These are phyloP conservation scores for Drosophila sechellia DNA, from an alignment of 1,140 invertebrate species.

Conservation along the genomic window DNA sequence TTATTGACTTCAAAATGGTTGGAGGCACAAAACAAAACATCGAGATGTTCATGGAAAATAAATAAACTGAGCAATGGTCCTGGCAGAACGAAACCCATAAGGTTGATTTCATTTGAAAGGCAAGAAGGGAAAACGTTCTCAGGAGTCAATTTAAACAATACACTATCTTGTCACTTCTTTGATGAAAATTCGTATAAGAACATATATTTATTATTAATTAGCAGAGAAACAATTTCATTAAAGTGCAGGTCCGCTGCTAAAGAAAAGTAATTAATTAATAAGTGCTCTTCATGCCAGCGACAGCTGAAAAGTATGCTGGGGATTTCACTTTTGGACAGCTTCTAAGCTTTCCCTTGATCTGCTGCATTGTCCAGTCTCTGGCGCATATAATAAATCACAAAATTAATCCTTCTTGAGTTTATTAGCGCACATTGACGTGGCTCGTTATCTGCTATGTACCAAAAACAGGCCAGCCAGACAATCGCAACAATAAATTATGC, in stretches of 20 bases:
- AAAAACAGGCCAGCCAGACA: constrained; percentile 29
- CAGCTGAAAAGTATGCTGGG: constrained; percentile 58
- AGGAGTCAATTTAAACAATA: not conserved
- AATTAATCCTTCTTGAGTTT: constrained; percentile 82
- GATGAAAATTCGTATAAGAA: too few species aligned
- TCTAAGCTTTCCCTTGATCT: constrained; percentile 36
- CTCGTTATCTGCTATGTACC: constrained; percentile 64
- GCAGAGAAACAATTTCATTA: too few species aligned
- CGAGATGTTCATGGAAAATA: constrained; percentile 28
- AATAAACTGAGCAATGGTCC: constrained; percentile 16
- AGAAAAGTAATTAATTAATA: constrained; percentile 55
- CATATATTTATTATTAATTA: not conserved
- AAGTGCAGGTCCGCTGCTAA: not conserved
- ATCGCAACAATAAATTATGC: constrained; percentile 75
- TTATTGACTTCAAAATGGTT: constrained; percentile 50
- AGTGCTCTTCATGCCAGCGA: constrained; percentile 33
- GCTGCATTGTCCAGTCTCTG: not conserved
- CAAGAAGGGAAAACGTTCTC: too few species aligned
- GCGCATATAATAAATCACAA: constrained; percentile 70
- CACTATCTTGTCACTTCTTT: too few species aligned
- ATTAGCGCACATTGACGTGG: constrained; percentile 80
- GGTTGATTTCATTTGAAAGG: not conserved
- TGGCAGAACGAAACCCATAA: constrained; percentile 19
- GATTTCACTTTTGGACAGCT: constrained; percentile 31
- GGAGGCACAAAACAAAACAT: constrained; percentile 23